Percentiles rank a stretch among this genome's conserved stretches.
These are phyloP conservation scores for Corythucha ciliata DNA, from an alignment of 2,888 invertebrate species.

Conservation along the genomic window DNA sequence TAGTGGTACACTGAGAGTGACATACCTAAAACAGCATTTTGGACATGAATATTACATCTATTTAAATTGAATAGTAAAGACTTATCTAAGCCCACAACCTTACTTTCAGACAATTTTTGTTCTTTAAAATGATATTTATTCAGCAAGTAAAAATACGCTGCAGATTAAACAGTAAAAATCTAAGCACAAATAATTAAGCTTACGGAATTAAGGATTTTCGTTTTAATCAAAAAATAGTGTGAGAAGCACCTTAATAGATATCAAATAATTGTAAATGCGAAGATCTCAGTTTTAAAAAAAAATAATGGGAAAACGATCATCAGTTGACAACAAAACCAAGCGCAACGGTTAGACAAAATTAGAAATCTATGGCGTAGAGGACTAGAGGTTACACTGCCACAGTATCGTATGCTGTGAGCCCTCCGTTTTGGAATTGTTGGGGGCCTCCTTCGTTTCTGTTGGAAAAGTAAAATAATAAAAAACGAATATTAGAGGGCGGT, in stretches of 20 bases:
- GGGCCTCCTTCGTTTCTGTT: constrained; percentile 92
- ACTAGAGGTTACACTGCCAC: constrained; percentile 94
- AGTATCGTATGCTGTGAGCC: constrained; percentile 98
- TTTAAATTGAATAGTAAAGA: no score
- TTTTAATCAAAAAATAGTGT: not conserved
- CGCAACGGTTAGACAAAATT: not conserved
- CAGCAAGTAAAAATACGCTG: no score
- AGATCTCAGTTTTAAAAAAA: not conserved
- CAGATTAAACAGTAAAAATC: no score
- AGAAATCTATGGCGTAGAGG: constrained; percentile 29
- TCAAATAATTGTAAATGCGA: not conserved
- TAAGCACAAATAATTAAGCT: no score
- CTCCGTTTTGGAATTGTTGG: constrained; percentile 62
- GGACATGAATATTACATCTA: constrained; percentile 1
- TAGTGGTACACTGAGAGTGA: not conserved
- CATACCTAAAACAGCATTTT: not conserved
- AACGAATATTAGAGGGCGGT: no score
- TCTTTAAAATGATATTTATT: no score
- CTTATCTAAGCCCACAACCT: no score
- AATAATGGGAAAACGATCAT: constrained; percentile 2
- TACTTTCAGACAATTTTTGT: no score
- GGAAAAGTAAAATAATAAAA: constrained; percentile 38
- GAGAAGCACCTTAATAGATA: not conserved
- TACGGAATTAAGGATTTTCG: no score
- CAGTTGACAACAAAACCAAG: constrained; percentile 4